Evolutionary conservation across 2,888 invertebrate genomes (phyloP).

Genomic region (Dysmachus trigonus): DNA sequence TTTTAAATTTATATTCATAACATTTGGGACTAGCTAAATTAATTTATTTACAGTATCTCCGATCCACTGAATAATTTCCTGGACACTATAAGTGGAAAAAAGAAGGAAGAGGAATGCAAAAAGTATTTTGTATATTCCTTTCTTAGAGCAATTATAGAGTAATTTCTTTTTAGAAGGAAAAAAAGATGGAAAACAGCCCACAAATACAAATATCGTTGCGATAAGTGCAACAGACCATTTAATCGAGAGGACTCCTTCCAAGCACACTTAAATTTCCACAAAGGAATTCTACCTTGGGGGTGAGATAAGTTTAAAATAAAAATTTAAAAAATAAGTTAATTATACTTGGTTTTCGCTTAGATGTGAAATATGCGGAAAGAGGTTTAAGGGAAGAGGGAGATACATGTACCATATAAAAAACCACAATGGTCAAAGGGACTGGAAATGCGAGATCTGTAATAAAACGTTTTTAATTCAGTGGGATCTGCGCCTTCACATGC

Average conservation of each 20-base stretch:
- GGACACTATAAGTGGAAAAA: background rate
- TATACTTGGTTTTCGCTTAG: background rate
- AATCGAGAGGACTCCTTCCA: background rate
- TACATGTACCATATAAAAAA: constrained; percentile 22
- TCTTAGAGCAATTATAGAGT: background rate
- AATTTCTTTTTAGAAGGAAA: background rate
- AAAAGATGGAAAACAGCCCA: background rate
- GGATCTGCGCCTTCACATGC: constrained; percentile 3
- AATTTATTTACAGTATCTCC: background rate
- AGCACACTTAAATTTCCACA: constrained; percentile 9
- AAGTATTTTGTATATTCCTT: background rate
- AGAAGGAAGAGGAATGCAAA: background rate
- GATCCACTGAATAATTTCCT: background rate
- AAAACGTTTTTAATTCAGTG: background rate
- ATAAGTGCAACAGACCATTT: background rate
- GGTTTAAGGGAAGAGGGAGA: background rate
- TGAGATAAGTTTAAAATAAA: background rate
- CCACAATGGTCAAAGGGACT: background rate
- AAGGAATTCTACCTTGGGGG: background rate
- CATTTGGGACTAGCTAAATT: background rate
- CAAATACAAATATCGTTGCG: background rate
- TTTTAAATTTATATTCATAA: too few species aligned
- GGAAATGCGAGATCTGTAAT: background rate
- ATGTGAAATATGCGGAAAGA: background rate
- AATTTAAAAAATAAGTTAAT: background rate